Base-by-base conservation (phyloP, 2,888 invertebrate genomes). In the Noctuana brunneofusca region DNA sequence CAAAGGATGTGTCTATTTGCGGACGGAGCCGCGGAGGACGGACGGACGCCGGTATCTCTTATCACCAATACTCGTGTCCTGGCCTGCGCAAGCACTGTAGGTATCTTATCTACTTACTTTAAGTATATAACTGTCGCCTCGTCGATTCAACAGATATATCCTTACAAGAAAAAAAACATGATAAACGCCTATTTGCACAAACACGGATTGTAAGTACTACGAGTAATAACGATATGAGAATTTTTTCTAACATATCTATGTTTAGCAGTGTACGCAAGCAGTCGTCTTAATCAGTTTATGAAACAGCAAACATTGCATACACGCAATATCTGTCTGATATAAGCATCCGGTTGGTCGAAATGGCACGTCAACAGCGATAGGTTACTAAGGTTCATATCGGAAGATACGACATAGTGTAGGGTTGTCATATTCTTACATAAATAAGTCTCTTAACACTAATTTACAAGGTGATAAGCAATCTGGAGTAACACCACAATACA, bases 1-100 rank as follows among this genome's bases (percentile, higher is more conserved):
- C 67, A 69, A 66, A 70, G 75, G 72, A 71, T 73, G 68, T 65
- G 63, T 46, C 48, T 72, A 64, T 75, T 72, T 69, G 66, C 67
- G 38, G 38, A 38, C 38, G 32, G 32, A 32, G n/a, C n/a, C n/a
- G n/a, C n/a, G n/a, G n/a, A n/a, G 32, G 60, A 64, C 69, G 65
- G 64, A 65, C 68, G 68, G 64, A 56, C 43, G 63, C 52, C 58
- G 65, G 68, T 71, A 71, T 71, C 69, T 59, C 65, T 69, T 71
- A 71, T 71, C 70, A 30, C 6, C 22, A 24, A 3, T 24, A 24
- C 24, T 24, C 24, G 24, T 24, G 22, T 24, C 49, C n/a, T 49
- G 49, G 3, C 49, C n/a, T 2, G 49, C 24, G 9, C 32, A 32
- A 32, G 32, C 32, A 32, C 2, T 3, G 32, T 32, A 32, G 8